A percentile compares a stretch with the other conserved stretches of the same genome.
These are phyloP conservation scores for Standfussiana lucernea DNA, from an alignment of 2,888 invertebrate genomes.

Conservation along the genomic window DNA sequence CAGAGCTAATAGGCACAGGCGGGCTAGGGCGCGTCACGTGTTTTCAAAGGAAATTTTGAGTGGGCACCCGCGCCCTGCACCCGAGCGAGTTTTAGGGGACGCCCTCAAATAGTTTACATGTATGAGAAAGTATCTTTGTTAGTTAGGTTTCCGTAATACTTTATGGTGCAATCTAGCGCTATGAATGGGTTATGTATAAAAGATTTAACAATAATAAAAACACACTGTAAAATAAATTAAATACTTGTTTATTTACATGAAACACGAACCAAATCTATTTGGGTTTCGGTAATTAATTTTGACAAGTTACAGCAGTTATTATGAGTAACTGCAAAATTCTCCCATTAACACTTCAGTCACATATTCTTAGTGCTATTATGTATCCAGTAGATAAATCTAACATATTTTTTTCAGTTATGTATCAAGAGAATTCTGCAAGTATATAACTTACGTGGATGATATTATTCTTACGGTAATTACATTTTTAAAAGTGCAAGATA, in stretches of 20 bases:
- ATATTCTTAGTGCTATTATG: slow-evolving; percentile 60
- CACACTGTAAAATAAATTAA: slow-evolving; percentile 83
- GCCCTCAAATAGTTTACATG: background rate
- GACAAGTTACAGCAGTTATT: slow-evolving; percentile 83
- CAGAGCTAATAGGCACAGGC: background rate
- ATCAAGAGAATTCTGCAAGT: slow-evolving; percentile 78
- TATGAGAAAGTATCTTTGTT: background rate
- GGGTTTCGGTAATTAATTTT: slow-evolving; percentile 82
- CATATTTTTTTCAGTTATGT: slow-evolving; percentile 56
- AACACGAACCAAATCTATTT: slow-evolving; percentile 88
- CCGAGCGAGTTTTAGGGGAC: background rate
- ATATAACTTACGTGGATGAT: slow-evolving; percentile 72
- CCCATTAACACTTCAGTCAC: slow-evolving; percentile 57
- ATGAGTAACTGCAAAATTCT: slow-evolving; percentile 81
- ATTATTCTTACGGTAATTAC: slow-evolving; percentile 82
- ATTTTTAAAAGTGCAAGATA: slow-evolving; percentile 85
- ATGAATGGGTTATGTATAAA: background rate
- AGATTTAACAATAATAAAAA: slow-evolving; percentile 67
- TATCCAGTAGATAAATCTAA: slow-evolving; percentile 34
- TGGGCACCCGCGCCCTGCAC: background rate
- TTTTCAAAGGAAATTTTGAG: background rate
- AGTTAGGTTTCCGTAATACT: background rate
- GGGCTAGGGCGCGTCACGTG: background rate
- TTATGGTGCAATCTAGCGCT: background rate
- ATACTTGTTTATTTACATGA: slow-evolving; percentile 91